phyloP scores from a whole-genome alignment of 2,888 invertebrate species.

The Chrysomela aeneicollis region DNA sequence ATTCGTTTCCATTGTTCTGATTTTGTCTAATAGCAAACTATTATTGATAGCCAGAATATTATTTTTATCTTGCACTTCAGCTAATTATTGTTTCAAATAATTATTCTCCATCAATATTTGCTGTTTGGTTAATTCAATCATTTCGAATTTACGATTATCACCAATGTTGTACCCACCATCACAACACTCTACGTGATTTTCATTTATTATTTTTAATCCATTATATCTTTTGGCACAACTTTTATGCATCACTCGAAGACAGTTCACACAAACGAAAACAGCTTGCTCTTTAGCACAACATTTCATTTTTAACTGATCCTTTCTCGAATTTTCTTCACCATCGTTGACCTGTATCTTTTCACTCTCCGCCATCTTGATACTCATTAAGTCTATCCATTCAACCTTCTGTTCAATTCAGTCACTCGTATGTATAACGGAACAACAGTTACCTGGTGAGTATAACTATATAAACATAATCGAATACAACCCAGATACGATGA shows the following conservation, averaged over 20 bases:
- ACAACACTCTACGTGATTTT: constrained; percentile 15
- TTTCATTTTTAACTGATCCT: constrained; percentile 13
- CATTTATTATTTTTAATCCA: constrained; percentile 3
- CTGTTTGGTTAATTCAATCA: constrained; percentile 8
- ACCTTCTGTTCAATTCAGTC: no score
- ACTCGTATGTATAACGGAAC: no score
- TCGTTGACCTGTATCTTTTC: background rate
- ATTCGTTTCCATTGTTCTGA: background rate
- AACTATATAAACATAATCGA: no score
- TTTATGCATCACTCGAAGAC: constrained; percentile 10
- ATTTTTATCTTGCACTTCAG: constrained; percentile 11
- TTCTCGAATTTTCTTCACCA: constrained; percentile 2
- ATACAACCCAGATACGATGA: no score
- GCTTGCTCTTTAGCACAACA: constrained; percentile 1
- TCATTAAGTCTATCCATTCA: no score
- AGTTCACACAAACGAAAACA: background rate
- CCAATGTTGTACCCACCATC: background rate
- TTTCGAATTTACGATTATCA: constrained; percentile 1
- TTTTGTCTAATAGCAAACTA: constrained; percentile 11
- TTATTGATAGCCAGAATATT: constrained; percentile 17
- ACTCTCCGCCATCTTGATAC: constrained; percentile 11
- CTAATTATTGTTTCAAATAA: constrained; percentile 9
- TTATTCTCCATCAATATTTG: constrained; percentile 6
- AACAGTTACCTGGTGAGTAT: no score
- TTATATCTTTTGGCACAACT: constrained; percentile 4